These are phyloP conservation scores for Syritta pipiens DNA, from an alignment of 2,888 invertebrate species.

Conservation along the genomic window DNA sequence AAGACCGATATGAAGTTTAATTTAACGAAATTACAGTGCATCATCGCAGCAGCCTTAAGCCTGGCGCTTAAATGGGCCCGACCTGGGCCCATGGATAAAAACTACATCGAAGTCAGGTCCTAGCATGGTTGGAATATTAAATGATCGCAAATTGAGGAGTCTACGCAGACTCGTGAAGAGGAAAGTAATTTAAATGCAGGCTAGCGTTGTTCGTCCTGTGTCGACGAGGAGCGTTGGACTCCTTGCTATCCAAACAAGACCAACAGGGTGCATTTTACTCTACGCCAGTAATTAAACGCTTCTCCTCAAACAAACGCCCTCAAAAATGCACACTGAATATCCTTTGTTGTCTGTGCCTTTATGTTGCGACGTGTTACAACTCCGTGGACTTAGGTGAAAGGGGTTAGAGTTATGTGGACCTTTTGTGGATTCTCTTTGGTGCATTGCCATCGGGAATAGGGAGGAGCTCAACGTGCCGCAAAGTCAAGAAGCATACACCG, in stretches of 20 bases:
- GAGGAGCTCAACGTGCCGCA: too few relatives aligned
- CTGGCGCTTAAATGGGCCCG: conserved; percentile 28
- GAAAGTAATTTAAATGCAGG: conserved; percentile 33
- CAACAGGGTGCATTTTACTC: too few relatives aligned
- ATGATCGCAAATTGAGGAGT: conserved; percentile 41
- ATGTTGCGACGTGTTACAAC: too few relatives aligned
- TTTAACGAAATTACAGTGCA: conserved; percentile 44
- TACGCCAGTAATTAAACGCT: conserved; percentile 21
- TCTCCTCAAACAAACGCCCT: neutral
- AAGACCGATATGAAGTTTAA: conserved; percentile 42
- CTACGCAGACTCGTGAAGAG: neutral
- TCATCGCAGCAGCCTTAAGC: conserved; percentile 6
- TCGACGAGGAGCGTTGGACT: too few relatives aligned
- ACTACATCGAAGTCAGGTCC: conserved; percentile 2
- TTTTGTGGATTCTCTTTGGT: too few relatives aligned
- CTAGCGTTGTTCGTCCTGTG: too few relatives aligned
- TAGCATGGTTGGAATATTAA: conserved; percentile 23
- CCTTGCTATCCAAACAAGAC: too few relatives aligned
- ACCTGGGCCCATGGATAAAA: neutral
- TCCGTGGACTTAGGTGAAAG: too few relatives aligned
- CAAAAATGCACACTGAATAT: neutral
- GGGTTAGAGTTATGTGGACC: too few relatives aligned
- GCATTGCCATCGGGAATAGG: too few relatives aligned
- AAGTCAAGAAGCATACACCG: too few relatives aligned
- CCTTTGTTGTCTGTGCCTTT: too few relatives aligned